Evolutionary conservation across 2,113 vertebrate species (phyloP), one percentile per base, ranked within the genome.

Genomic region (Hemicordylus capensis): DNA sequence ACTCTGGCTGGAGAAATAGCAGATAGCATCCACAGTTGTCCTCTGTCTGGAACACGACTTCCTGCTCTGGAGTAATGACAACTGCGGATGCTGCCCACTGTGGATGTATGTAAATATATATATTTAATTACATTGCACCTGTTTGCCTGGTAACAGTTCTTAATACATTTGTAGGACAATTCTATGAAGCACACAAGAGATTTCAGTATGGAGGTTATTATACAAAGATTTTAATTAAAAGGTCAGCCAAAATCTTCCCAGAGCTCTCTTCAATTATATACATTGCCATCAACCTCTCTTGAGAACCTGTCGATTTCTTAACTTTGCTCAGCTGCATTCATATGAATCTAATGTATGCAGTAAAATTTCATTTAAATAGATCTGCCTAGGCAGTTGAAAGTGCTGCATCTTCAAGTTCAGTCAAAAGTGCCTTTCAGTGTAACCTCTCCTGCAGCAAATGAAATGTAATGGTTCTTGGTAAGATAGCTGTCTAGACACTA

Each of bases 131-230:
- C 26, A 63, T 54, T 20, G 31, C 34, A 72, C 48, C n/a, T 89
- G 56, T 77, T 72, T 77, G 73, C 86, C 44, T 88, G 84, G 77
- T 72, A 1, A 64, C 87, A 89, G 88, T 90, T 39, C 24, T 81
- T 79, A 39, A 39, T 7, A 3, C 39, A 19, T 39, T 83, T 56
- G 54, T 89, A 75, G 93, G 90, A 83, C 63, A 88, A 80, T 93
- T 75, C 80, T 73, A 39, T 6, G 1, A 54, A 83, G 12, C 26
- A 85, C 59, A 87, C 44, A 81, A 83, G 76, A 72, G 78, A 42
- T 2, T 83, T 90, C 76, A 88, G 46, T 84, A 84, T 81, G 14
- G n/a, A 12, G 37, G 69, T 39, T 34, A 22, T 3, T 81, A 56
- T 22, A 67, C 37, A 58, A 46, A n/a, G 11, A 3, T 10, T 76